A percentile compares a stretch with the other conserved stretches of the same genome.
phyloP scores from a whole-genome alignment of 1,140 invertebrate species.

The Hylaeus volcanicus region DNA sequence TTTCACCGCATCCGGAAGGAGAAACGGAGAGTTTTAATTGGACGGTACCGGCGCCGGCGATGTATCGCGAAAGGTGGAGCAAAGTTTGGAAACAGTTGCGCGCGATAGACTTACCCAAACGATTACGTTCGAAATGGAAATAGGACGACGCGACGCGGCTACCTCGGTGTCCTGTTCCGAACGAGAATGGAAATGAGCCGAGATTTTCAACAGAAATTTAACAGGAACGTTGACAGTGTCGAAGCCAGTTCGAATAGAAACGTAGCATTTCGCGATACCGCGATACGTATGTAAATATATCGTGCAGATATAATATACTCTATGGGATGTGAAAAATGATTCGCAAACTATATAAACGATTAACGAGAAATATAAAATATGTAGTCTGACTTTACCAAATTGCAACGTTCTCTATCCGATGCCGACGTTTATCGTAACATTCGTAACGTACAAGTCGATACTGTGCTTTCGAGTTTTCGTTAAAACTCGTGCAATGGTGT shows the following conservation, averaged over 20 bases:
- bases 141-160: not conserved
- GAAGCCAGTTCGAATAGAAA: too few relatives aligned
- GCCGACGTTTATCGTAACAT: too few relatives aligned
- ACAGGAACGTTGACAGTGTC: not conserved
- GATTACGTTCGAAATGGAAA: slow-evolving; percentile 15
- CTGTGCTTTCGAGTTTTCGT: not conserved
- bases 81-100: slow-evolving; percentile 1
- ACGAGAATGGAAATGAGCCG: slow-evolving; percentile 8
- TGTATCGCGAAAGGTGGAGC: not conserved
- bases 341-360: too few relatives aligned
- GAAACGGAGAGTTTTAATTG: slow-evolving; percentile 18
- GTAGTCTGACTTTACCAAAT: too few relatives aligned
- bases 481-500: not conserved
- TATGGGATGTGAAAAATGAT: too few relatives aligned
- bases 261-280: not conserved
- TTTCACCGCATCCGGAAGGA: not conserved
- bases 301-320: too few relatives aligned
- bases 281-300: too few relatives aligned
- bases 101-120: not conserved
- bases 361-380: too few relatives aligned
- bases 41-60: not conserved
- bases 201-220: not conserved
- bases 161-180: not conserved
- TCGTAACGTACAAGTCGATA: not conserved
- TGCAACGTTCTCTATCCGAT: too few relatives aligned